Evolutionary conservation across 1,140 invertebrate species (phyloP).

Genomic region (Lamellibrachia luymesi): DNA sequence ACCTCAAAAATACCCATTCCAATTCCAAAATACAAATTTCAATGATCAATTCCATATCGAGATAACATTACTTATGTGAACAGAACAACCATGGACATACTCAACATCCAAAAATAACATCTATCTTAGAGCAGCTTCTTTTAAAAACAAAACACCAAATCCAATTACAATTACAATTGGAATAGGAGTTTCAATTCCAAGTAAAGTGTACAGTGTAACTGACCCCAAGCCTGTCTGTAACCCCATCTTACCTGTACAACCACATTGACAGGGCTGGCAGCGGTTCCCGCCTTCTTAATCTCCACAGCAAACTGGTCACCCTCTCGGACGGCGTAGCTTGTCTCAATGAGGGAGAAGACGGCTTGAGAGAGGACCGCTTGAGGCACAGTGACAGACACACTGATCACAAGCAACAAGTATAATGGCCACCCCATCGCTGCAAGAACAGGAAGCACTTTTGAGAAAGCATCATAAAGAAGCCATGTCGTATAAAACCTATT

Average conservation of each 20-base stretch:
- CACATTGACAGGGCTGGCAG: conserved; percentile 6
- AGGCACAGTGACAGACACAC: not conserved
- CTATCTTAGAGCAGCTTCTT: too few species aligned
- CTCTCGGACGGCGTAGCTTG: conserved; percentile 8
- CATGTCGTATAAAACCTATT: too few species aligned
- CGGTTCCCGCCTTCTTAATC: not conserved
- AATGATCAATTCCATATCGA: not conserved
- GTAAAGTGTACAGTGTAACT: not conserved
- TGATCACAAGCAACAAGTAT: not conserved
- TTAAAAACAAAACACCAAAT: not conserved
- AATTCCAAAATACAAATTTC: too few species aligned
- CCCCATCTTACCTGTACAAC: conserved; percentile 12
- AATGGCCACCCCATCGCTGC: not conserved
- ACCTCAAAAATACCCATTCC: too few species aligned
- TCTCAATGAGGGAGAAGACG: not conserved
- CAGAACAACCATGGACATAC: too few species aligned
- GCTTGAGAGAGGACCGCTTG: not conserved
- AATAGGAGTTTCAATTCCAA: not conserved
- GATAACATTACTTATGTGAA: not conserved
- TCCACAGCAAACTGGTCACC: conserved; percentile 6
- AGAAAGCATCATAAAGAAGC: too few species aligned
- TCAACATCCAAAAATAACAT: too few species aligned
- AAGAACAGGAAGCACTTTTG: not conserved
- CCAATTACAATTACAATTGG: not conserved
- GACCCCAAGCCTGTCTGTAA: too few species aligned